Evolutionary conservation across 2,888 invertebrate genomes (phyloP).

Genomic region (Tetropium fuscum): DNA sequence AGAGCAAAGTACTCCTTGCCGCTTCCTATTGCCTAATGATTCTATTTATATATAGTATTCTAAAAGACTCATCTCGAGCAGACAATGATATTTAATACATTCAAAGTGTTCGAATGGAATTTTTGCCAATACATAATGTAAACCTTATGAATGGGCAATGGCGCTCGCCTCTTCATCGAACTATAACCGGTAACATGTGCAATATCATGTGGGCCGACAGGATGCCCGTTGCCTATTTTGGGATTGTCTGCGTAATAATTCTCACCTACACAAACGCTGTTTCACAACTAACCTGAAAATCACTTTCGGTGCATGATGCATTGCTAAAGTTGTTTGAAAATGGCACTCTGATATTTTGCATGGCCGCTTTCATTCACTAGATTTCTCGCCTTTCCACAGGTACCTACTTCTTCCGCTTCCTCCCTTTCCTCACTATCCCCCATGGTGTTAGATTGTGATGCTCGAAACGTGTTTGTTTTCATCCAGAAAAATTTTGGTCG

Average conservation of each 20-base stretch:
- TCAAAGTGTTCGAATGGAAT: neutral
- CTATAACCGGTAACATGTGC: conserved; percentile 21
- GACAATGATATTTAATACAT: neutral
- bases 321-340: neutral
- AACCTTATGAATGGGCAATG: conserved; percentile 15
- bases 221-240: conserved; percentile 25
- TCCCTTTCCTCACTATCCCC: too few species aligned
- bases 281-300: conserved; percentile 14
- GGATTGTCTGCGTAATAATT: conserved; percentile 15
- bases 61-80: neutral
- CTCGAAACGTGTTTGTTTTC: too few species aligned
- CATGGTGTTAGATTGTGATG: too few species aligned
- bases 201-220: conserved; percentile 16
- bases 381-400: neutral
- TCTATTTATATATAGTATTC: neutral
- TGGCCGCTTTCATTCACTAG: conserved; percentile 15
- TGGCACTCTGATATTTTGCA: conserved; percentile 2
- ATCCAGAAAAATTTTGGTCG: too few species aligned
- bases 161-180: conserved; percentile 15
- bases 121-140: neutral
- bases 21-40: neutral
- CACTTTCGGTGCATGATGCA: neutral
- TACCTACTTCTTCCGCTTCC: too few species aligned
- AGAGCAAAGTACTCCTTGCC: neutral
- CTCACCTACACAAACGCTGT: conserved; percentile 17